A percentile compares a stretch with the other conserved stretches of the same genome.
These are phyloP conservation scores for Phthorimaea operculella DNA, from an alignment of 1,140 invertebrate species.

Conservation along the genomic window DNA sequence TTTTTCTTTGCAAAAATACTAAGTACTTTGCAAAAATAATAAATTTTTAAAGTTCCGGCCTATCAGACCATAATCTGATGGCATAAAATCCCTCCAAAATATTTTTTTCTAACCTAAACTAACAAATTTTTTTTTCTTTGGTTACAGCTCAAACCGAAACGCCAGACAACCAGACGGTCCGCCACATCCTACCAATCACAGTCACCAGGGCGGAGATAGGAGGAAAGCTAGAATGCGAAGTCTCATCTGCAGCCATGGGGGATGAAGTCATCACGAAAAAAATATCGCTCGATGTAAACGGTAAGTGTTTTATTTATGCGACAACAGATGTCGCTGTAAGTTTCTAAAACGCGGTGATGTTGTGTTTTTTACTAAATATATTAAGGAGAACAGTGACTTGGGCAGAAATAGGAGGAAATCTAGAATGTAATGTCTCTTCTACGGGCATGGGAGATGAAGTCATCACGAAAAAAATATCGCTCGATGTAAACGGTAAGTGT, in stretches of 20 bases:
- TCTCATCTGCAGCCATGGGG: conserved; percentile 77
- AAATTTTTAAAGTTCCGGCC: too few relatives aligned
- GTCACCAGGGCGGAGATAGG: conserved; percentile 81
- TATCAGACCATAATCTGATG: too few relatives aligned
- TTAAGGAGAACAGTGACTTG: conserved; percentile 79
- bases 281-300: conserved; percentile 83
- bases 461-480: conserved; percentile 73
- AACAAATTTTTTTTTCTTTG: conserved; percentile 12
- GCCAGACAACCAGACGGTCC: conserved; percentile 38
- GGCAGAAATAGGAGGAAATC: conserved; percentile 78
- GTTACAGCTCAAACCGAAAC: conserved; percentile 52
- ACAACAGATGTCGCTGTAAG: neutral
- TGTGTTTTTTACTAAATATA: too few relatives aligned
- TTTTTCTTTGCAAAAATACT: too few relatives aligned
- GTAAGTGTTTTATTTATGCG: conserved; percentile 68
- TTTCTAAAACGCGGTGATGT: too few relatives aligned
- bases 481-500: conserved; percentile 86
- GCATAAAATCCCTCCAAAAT: too few relatives aligned
- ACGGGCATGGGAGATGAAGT: conserved; percentile 73
- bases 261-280: conserved; percentile 72
- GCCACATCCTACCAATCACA: conserved; percentile 63
- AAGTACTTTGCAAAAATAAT: too few relatives aligned
- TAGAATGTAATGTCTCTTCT: conserved; percentile 82
- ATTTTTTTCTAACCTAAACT: too few relatives aligned
- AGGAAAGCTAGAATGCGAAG: conserved; percentile 80